A percentile compares a stretch with the other conserved stretches of the same genome.
Conservation (phyloP, 2,888 invertebrate genomes). For the Lamellibrachia columna region DNA sequence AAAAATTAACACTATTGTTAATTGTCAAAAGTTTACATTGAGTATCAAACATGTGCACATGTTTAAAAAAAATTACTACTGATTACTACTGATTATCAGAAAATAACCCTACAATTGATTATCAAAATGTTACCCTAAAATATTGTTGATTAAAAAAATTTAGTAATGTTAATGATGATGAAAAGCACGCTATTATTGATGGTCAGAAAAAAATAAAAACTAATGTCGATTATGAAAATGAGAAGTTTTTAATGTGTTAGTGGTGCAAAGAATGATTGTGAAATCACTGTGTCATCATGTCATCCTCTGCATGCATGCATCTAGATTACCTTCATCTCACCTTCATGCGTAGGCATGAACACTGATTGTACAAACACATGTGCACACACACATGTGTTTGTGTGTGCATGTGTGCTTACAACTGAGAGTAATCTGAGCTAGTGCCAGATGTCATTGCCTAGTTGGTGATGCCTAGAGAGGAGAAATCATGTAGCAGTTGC, state of each 20-base stretch:
- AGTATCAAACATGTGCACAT: not conserved
- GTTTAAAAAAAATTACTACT: not conserved
- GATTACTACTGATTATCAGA: not conserved
- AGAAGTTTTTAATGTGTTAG: not conserved
- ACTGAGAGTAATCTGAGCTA: not conserved
- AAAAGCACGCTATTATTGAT: not conserved
- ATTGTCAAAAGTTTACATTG: not conserved
- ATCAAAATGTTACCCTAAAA: too few species aligned
- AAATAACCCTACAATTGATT: too few species aligned
- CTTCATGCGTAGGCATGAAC: not conserved
- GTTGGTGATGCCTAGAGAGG: not conserved
- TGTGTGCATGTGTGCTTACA: not conserved
- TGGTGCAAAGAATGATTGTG: not conserved
- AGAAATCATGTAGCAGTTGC: not conserved
- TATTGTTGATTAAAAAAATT: too few species aligned
- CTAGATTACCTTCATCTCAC: not conserved
- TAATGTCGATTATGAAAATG: not conserved
- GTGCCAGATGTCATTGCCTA: not conserved
- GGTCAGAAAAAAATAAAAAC: not conserved
- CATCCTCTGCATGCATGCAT: not conserved
- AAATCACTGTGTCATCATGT: not conserved
- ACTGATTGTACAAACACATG: not conserved
- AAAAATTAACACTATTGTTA: not conserved
- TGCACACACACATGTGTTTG: not conserved
- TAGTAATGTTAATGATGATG: too few species aligned